These are phyloP conservation scores for Stegastes partitus DNA, from an alignment of 2,113 vertebrate species.

Conservation along the genomic window DNA sequence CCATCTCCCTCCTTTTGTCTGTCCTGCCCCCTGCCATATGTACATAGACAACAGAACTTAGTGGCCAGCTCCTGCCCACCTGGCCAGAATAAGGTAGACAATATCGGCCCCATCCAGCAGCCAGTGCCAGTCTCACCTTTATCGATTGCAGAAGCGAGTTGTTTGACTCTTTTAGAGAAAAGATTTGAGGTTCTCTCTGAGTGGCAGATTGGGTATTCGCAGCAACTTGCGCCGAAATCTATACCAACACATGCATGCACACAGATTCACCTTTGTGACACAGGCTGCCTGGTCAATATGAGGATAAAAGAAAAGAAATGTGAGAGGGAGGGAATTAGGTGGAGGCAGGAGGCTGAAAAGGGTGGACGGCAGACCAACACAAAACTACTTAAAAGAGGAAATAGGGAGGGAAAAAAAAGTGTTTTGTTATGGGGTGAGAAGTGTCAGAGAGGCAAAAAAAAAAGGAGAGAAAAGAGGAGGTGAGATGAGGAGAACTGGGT, in stretches of 20 bases:
- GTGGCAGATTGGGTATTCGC: slow-evolving; percentile 1
- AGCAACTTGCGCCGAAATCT: background rate
- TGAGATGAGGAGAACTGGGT: slow-evolving; percentile 48
- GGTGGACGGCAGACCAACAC: slow-evolving; percentile 19
- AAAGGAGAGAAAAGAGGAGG: slow-evolving; percentile 14
- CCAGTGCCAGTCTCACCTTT: slow-evolving; percentile 3
- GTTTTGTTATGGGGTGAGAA: slow-evolving; percentile 54
- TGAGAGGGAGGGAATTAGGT: background rate
- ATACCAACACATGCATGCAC: background rate
- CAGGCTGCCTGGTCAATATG: slow-evolving; percentile 1
- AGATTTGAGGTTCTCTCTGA: slow-evolving; percentile 18
- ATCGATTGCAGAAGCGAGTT: slow-evolving; percentile 39
- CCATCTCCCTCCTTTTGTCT: background rate
- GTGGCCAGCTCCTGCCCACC: slow-evolving; percentile 13
- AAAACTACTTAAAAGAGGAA: slow-evolving; percentile 19
- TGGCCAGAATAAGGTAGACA: slow-evolving; percentile 15
- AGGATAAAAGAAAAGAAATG: background rate
- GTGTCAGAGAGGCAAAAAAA: slow-evolving; percentile 44
- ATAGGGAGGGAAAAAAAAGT: background rate
- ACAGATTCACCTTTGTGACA: slow-evolving; percentile 1
- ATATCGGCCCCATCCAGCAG: slow-evolving; percentile 22
- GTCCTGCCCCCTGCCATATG: slow-evolving; percentile 5
- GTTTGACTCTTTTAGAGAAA: slow-evolving; percentile 22
- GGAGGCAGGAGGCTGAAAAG: slow-evolving; percentile 17
- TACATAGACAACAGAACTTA: slow-evolving; percentile 14